These are phyloP conservation scores for Rhimphoctona megacephalus DNA, from an alignment of 2,888 invertebrate species.

Conservation along the genomic window DNA sequence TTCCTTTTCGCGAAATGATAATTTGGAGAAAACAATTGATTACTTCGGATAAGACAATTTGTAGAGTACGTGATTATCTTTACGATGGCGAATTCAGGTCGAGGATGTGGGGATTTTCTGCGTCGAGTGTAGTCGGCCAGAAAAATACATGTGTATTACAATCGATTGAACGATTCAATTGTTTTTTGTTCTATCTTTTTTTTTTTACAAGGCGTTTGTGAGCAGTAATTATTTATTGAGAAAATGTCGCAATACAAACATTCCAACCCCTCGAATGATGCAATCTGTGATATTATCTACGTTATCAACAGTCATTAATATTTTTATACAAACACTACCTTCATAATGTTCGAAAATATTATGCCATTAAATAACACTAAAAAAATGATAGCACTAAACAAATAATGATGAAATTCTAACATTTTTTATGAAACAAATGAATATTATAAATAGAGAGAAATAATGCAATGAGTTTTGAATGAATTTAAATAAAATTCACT, in stretches of 20 bases:
- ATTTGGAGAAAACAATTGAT: conserved; percentile 20
- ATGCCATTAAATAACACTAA: too few relatives aligned
- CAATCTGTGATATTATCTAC: not conserved
- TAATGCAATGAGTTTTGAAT: too few relatives aligned
- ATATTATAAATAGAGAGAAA: not conserved
- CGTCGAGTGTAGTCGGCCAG: conserved; percentile 30
- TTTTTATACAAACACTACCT: not conserved
- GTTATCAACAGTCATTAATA: not conserved
- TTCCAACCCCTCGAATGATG: not conserved
- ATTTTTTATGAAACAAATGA: not conserved
- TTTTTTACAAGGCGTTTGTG: not conserved
- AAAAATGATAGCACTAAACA: not conserved
- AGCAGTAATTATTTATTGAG: not conserved
- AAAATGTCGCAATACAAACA: not conserved
- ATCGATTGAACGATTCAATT: conserved; percentile 30
- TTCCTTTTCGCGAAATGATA: not conserved
- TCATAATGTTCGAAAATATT: not conserved
- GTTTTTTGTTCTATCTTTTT: not conserved
- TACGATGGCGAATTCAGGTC: conserved; percentile 25
- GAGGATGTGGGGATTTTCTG: conserved; percentile 34
- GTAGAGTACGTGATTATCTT: conserved; percentile 18
- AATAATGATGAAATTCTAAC: not conserved
- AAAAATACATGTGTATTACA: conserved; percentile 12
- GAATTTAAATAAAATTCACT: too few relatives aligned
- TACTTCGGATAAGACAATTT: conserved; percentile 12